Percentiles rank a stretch among this genome's conserved stretches.
Conservation (phyloP, 2,888 invertebrate genomes). For the Nineta flava region DNA sequence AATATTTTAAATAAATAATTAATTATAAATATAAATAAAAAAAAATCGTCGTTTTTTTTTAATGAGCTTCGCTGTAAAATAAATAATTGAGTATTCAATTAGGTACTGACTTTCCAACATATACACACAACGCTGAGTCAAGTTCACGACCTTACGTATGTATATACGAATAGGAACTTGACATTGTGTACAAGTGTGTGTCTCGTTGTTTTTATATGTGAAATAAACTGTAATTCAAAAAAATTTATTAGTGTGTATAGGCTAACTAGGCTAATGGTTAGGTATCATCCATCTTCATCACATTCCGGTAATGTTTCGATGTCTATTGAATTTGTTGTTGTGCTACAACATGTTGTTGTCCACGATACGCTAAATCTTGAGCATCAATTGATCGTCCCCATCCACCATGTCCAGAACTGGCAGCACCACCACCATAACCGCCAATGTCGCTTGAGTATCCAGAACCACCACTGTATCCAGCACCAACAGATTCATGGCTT, state of each 20-base stretch:
- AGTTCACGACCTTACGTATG: too few species aligned
- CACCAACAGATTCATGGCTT: conserved; percentile 44
- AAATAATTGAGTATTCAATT: background rate
- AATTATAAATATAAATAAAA: background rate
- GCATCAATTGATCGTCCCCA: conserved; percentile 66
- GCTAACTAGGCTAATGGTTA: too few species aligned
- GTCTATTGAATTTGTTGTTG: conserved; percentile 19
- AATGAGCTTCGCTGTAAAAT: background rate
- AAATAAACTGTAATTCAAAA: too few species aligned
- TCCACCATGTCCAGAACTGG: conserved; percentile 45
- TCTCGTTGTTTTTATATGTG: too few species aligned
- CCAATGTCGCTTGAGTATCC: conserved; percentile 33
- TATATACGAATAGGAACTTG: too few species aligned
- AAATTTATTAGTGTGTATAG: too few species aligned
- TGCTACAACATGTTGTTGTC: conserved; percentile 41
- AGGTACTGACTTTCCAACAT: background rate
- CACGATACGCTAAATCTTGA: conserved; percentile 65
- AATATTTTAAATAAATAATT: background rate
- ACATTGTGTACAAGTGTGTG: too few species aligned
- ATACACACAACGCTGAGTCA: too few species aligned
- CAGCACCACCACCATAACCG: conserved; percentile 33
- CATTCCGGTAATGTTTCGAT: conserved; percentile 7
- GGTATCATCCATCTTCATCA: too few species aligned
- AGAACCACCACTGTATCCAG: conserved; percentile 33
- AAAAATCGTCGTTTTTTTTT: background rate